These are phyloP conservation scores for Galagoides demidoff DNA, from an alignment of 2,797 vertebrate species.

Conservation along the genomic window DNA sequence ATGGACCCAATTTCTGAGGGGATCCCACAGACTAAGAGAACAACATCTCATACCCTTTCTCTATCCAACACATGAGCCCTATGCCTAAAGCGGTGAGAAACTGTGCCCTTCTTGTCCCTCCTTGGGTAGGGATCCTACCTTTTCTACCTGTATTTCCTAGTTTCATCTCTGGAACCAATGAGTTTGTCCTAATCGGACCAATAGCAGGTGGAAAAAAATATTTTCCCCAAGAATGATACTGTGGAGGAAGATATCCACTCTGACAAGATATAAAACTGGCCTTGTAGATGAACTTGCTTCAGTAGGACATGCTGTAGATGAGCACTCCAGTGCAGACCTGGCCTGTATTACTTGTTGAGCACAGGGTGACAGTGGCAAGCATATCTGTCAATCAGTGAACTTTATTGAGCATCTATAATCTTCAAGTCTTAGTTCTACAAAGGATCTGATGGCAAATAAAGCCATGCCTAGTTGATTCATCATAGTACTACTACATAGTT, in stretches of 20 bases:
- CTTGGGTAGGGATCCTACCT: background rate
- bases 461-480: too few species aligned
- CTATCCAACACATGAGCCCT: background rate
- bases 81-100: background rate
- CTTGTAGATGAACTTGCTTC: background rate
- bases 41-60: background rate
- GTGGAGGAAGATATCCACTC: background rate
- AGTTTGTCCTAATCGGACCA: background rate
- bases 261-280: background rate
- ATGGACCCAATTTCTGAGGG: background rate
- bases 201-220: background rate
- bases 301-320: background rate
- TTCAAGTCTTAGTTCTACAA: background rate
- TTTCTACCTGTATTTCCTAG: background rate
- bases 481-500: too few species aligned
- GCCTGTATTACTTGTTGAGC: background rate
- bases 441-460: background rate
- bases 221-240: background rate
- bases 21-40: background rate
- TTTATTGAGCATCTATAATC: background rate
- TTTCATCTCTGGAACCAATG: constrained; percentile 13
- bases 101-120: background rate
- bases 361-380: background rate
- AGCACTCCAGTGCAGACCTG: background rate
- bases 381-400: background rate